These are phyloP conservation scores for Crepidodera aurea DNA, from an alignment of 2,888 invertebrate species.

Conservation along the genomic window DNA sequence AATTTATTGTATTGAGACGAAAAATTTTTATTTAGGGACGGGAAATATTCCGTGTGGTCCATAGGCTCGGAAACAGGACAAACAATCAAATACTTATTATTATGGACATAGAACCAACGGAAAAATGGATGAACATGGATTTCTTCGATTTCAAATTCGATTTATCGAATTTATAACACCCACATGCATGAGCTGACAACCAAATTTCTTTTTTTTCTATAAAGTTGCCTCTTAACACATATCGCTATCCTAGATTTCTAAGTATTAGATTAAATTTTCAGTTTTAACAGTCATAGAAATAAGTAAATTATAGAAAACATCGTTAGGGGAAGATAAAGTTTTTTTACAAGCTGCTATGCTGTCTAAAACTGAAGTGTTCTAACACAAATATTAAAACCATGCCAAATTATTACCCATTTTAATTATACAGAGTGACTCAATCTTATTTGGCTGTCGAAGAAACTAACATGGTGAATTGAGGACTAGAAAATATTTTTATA, in stretches of 20 bases:
- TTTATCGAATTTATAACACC: slow-evolving; percentile 9
- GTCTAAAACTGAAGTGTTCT: no score
- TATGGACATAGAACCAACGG: slow-evolving; percentile 60
- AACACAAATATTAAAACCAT: no score
- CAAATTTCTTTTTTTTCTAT: slow-evolving; percentile 4
- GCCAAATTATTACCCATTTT: no score
- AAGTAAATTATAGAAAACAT: neutral
- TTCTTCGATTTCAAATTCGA: slow-evolving; percentile 18
- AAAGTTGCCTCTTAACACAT: slow-evolving; percentile 10
- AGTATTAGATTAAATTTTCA: neutral
- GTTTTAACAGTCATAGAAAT: neutral
- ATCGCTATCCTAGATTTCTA: slow-evolving; percentile 5
- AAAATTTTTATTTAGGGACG: slow-evolving; percentile 56
- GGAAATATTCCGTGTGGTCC: slow-evolving; percentile 60
- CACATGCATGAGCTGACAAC: slow-evolving; percentile 5
- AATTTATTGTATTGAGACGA: slow-evolving; percentile 22
- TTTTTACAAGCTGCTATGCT: no score
- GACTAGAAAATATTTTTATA: no score
- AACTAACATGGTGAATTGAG: no score
- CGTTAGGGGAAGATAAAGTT: no score
- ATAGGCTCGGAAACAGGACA: slow-evolving; percentile 62
- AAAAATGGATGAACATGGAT: slow-evolving; percentile 47
- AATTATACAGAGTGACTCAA: no score
- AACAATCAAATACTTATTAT: slow-evolving; percentile 37
- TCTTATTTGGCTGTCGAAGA: no score